These are phyloP conservation scores for Halictus quadricinctus DNA, from an alignment of 2,888 invertebrate species.

Conservation along the genomic window DNA sequence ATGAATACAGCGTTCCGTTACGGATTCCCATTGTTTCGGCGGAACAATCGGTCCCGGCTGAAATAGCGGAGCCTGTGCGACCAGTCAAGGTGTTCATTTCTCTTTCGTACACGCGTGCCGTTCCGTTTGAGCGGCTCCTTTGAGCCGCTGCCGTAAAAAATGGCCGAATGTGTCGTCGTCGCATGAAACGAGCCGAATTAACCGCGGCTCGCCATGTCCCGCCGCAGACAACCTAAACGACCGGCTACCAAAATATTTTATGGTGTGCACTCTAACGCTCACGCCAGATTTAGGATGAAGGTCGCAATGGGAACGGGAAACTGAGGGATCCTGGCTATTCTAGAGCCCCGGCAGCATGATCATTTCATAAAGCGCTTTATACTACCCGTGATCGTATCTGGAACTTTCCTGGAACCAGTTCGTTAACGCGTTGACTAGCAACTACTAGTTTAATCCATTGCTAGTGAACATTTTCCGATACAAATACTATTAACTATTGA, in stretches of 20 bases:
- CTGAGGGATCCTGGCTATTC: slow-evolving; percentile 32
- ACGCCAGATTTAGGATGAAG: slow-evolving; percentile 68
- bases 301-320: slow-evolving; percentile 50
- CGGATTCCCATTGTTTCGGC: neutral
- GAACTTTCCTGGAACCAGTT: neutral
- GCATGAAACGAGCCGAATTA: slow-evolving; percentile 44
- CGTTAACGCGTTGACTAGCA: neutral
- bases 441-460: neutral
- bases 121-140: slow-evolving; percentile 21
- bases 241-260: slow-evolving; percentile 63
- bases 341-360: neutral
- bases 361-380: neutral
- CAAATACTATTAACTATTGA: no score
- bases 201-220: slow-evolving; percentile 37
- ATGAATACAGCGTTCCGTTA: neutral
- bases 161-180: slow-evolving; percentile 29
- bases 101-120: neutral
- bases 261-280: slow-evolving; percentile 58
- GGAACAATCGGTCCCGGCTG: neutral
- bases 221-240: slow-evolving; percentile 60
- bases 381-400: neutral
- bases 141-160: slow-evolving; percentile 40
- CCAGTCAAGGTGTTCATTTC: slow-evolving; percentile 12
- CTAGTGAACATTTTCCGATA: no score
- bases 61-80: neutral